phyloP scores from a whole-genome alignment of 1,140 invertebrate species.

The Bombus picipes region DNA sequence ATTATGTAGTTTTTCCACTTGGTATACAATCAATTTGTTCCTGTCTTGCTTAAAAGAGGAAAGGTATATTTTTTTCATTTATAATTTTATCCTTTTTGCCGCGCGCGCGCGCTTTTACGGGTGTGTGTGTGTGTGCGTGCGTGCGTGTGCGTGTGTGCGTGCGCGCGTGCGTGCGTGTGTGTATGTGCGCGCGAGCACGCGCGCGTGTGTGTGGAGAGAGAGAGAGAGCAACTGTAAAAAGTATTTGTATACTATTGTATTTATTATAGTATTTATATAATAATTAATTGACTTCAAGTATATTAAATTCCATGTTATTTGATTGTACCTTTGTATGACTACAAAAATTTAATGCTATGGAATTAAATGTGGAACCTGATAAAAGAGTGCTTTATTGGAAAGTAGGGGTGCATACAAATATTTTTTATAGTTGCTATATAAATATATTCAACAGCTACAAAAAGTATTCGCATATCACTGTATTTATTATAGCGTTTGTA shows the following conservation, averaged over 20 bases:
- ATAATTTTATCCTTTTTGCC: not conserved
- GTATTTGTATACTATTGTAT: not conserved
- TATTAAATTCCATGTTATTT: not conserved
- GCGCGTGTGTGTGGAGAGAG: too few relatives aligned
- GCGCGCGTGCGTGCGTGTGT: too few relatives aligned
- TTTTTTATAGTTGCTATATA: not conserved
- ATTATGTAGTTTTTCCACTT: slow-evolving; percentile 51
- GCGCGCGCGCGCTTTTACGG: too few relatives aligned
- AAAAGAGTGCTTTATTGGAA: not conserved
- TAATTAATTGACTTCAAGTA: not conserved
- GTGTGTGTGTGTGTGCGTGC: accelerated
- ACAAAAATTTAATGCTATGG: not conserved
- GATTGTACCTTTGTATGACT: not conserved
- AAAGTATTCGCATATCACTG: too few relatives aligned
- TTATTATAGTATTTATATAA: not conserved
- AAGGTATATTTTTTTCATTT: slow-evolving; percentile 49
- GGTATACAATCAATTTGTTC: slow-evolving; percentile 39
- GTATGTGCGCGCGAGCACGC: too few relatives aligned
- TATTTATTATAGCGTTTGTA: not conserved
- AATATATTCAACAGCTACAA: too few relatives aligned
- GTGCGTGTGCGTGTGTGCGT: accelerated
- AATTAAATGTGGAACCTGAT: too few relatives aligned
- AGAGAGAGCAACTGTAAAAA: not conserved
- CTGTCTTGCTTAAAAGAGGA: slow-evolving; percentile 52
- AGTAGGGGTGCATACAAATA: not conserved